Conservation (phyloP, 2,888 invertebrate genomes). For the Phengaris alcon region DNA sequence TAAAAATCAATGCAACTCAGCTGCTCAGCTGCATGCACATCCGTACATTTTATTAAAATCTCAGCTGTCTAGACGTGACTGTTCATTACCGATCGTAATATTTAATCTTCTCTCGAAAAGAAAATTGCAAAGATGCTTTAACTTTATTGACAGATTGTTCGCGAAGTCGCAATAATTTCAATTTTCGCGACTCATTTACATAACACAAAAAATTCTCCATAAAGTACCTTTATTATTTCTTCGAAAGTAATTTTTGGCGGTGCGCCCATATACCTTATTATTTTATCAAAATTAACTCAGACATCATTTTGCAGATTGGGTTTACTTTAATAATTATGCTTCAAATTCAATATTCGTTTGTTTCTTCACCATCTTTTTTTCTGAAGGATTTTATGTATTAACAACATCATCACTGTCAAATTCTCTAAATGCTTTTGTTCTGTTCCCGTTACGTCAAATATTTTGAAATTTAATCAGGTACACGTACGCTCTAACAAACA, state of each 20-base stretch:
- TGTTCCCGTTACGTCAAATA: background rate
- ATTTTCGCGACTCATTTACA: conserved; percentile 17
- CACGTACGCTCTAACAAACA: conserved; percentile 9
- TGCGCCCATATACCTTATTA: conserved; percentile 19
- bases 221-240: conserved; percentile 17
- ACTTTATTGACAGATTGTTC: conserved; percentile 19
- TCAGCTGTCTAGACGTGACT: conserved; percentile 14
- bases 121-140: conserved; percentile 14
- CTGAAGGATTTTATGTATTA: too few species aligned
- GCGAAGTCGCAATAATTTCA: conserved; percentile 12
- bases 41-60: conserved; percentile 23
- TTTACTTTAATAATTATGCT: background rate
- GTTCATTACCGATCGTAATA: conserved; percentile 17
- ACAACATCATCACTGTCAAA: background rate
- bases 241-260: conserved; percentile 20
- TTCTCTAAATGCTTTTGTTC: background rate
- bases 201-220: conserved; percentile 11
- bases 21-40: conserved; percentile 38
- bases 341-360: background rate
- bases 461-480: background rate
- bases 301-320: background rate
- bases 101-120: conserved; percentile 14
- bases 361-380: background rate
- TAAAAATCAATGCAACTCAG: conserved; percentile 61
- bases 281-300: conserved; percentile 15